A percentile compares a stretch with the other conserved stretches of the same genome.
These are phyloP conservation scores for Latrodectus geometricus DNA, from an alignment of 1,140 invertebrate species.

Conservation along the genomic window DNA sequence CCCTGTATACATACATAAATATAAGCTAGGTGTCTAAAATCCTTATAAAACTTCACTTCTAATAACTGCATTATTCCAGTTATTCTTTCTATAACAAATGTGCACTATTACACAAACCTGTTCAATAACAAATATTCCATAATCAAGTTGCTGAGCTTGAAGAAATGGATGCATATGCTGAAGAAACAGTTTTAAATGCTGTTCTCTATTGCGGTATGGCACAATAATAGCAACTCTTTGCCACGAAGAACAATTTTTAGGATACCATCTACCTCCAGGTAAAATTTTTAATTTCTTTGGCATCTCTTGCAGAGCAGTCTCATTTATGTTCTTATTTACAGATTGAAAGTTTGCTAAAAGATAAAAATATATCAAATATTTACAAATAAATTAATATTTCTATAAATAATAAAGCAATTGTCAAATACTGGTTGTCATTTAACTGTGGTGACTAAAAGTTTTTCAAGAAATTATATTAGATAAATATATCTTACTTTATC, in stretches of 20 bases:
- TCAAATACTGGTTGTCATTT: too few species aligned
- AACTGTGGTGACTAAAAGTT: too few species aligned
- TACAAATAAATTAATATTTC: too few species aligned
- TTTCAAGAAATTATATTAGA: too few species aligned
- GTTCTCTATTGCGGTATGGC: slow-evolving; percentile 85
- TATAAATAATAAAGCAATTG: too few species aligned
- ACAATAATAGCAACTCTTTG: slow-evolving; percentile 88
- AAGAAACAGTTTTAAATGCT: slow-evolving; percentile 84
- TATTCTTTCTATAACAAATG: too few species aligned
- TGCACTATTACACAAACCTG: slow-evolving; percentile 72
- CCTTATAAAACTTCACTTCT: too few species aligned
- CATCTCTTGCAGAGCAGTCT: slow-evolving; percentile 41
- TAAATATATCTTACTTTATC: too few species aligned
- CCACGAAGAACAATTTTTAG: slow-evolving; percentile 78
- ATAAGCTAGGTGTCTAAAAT: too few species aligned
- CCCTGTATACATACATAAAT: too few species aligned
- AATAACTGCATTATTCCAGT: too few species aligned
- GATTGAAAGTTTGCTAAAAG: slow-evolving; percentile 18
- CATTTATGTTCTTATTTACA: slow-evolving; percentile 44
- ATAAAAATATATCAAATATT: neutral
- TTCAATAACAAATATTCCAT: slow-evolving; percentile 91
- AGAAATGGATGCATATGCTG: slow-evolving; percentile 92
- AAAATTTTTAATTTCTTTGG: slow-evolving; percentile 28
- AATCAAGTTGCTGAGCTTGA: slow-evolving; percentile 87
- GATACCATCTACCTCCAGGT: slow-evolving; percentile 80